These are phyloP conservation scores for Stratiolaelaps scimitus DNA, from an alignment of 1,140 invertebrate genomes.

Conservation along the genomic window DNA sequence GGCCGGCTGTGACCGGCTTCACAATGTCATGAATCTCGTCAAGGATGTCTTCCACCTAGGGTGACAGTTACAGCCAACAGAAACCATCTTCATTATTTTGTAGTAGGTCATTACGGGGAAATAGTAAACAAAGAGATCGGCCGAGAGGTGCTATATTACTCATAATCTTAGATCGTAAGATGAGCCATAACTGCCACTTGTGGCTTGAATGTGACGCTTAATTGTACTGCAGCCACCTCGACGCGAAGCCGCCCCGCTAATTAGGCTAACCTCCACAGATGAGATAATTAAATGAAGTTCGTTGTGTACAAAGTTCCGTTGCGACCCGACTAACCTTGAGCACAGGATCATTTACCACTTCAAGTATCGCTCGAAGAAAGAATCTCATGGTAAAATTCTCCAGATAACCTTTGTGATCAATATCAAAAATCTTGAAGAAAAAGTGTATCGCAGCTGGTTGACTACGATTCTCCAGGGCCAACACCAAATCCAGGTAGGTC, in stretches of 20 bases:
- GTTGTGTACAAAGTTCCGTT: slow-evolving; percentile 23
- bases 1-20: slow-evolving; percentile 64
- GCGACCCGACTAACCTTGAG: slow-evolving; percentile 18
- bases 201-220: too few relatives aligned
- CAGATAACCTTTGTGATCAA: slow-evolving; percentile 70
- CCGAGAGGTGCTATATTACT: too few relatives aligned
- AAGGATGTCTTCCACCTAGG: slow-evolving; percentile 63
- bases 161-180: too few relatives aligned
- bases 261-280: too few relatives aligned
- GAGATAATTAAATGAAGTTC: neutral
- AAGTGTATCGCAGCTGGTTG: slow-evolving; percentile 83
- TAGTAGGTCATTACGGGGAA: too few relatives aligned
- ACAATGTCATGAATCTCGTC: slow-evolving; percentile 98
- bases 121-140: too few relatives aligned
- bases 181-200: too few relatives aligned
- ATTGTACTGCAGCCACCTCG: too few relatives aligned
- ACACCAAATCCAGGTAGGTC: slow-evolving; percentile 83
- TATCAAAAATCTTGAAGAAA: slow-evolving; percentile 80
- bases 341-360: slow-evolving; percentile 39
- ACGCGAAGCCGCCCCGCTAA: too few relatives aligned
- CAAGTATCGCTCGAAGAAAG: slow-evolving; percentile 59
- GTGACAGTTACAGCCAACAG: too few relatives aligned
- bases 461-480: slow-evolving; percentile 79
- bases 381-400: slow-evolving; percentile 81
- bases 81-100: too few relatives aligned